Evolutionary conservation across 2,113 vertebrate genomes (phyloP).

Genomic region (Choloepus hoffmanni): DNA sequence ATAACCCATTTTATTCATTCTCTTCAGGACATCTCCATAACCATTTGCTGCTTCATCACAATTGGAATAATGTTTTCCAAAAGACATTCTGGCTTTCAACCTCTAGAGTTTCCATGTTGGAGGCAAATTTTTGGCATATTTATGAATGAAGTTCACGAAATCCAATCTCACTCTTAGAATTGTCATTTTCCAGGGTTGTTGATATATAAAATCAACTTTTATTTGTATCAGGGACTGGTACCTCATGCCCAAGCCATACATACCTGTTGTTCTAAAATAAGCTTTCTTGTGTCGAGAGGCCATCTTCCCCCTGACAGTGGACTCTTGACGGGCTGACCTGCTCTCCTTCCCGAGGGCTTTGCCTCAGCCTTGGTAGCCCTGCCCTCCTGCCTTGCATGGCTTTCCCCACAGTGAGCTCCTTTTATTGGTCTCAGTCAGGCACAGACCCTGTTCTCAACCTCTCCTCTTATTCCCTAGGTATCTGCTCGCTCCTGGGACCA

Average conservation of each 20-base stretch:
- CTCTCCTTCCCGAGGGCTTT: background rate
- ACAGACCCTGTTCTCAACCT: background rate
- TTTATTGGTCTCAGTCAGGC: background rate
- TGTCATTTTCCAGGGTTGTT: background rate
- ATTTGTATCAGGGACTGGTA: background rate
- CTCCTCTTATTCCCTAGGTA: slow-evolving; percentile 86
- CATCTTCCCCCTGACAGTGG: background rate
- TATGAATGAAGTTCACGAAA: background rate
- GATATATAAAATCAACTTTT: background rate
- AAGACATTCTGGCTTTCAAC: background rate
- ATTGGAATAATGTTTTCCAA: background rate
- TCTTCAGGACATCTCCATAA: background rate
- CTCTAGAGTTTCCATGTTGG: background rate
- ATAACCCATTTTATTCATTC: background rate
- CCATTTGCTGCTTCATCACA: background rate
- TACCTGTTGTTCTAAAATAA: background rate
- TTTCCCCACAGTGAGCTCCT: background rate
- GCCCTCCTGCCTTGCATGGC: background rate
- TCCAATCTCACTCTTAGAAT: background rate
- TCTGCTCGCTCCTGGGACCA: slow-evolving; percentile 99
- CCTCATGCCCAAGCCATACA: background rate
- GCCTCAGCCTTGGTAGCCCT: background rate
- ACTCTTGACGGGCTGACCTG: background rate
- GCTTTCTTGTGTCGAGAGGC: background rate
- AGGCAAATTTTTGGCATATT: background rate